Evolutionary conservation across 2,113 vertebrate genomes (phyloP), one percentile per base, ranked within the genome.

Genomic region (Sylvietta virens): DNA sequence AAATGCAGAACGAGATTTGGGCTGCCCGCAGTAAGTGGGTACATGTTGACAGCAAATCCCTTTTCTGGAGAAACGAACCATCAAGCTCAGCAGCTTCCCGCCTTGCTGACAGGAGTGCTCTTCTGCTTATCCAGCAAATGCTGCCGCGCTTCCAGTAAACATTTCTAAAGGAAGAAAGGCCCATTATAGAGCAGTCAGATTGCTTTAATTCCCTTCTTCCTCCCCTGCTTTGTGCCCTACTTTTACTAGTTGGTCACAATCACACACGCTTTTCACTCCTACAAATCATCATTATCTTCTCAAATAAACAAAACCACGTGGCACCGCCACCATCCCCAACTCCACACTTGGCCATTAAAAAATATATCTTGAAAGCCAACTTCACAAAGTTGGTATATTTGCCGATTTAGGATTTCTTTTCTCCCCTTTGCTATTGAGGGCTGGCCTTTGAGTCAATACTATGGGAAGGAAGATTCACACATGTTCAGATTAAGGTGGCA

Each of bases 71-170:
- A 69, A 69, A 73, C 5, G 17, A 92, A 57, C 77, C 70, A 91
- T 72, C 91, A 61, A 69, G 93, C 33, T 2, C 70, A 96, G 91
- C 89, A 95, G 58, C 84, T 77, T 91, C 86, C 57, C 70, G 11
- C 66, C 87, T 16, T 76, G 81, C 96, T 92, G 87, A 95, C 74
- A 61, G 72, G 91, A 82, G 48, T 9, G 66, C 42, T 91, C 81
- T 72, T 67, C 81, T 94, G 91, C 81, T 94, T 89, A 94, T 20
- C 76, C 81, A 92, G 70, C 79, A 91, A 85, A 76, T 54, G 48
- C 81, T 69, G 23, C 74, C 9, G 19, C 37, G 58, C 19, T 73
- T 84, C 78, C 81, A 95, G 1, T 65, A 92, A 84, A 30, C 22
- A 69, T 61, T 66, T 87, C 77, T 79, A 54, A 80, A 86, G 77